Percentiles rank a stretch among this genome's conserved stretches.
Evolutionary conservation across 2,888 invertebrate genomes (phyloP).

Genomic region (Oscheius sp.): DNA sequence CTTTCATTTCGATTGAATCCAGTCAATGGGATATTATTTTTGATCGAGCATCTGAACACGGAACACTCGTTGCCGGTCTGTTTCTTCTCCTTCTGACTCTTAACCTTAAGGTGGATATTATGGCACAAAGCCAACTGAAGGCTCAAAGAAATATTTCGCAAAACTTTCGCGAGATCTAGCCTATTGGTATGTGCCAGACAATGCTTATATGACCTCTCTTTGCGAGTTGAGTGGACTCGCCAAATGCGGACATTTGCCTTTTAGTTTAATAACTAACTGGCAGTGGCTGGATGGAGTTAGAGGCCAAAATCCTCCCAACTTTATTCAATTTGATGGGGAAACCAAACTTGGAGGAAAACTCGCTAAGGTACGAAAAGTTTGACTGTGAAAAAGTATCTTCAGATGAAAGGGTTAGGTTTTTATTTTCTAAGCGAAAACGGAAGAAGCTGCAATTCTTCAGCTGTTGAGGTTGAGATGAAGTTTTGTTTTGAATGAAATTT

Average conservation of each 20-base stretch:
- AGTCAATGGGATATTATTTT: slow-evolving; percentile 56
- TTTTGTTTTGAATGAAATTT: neutral
- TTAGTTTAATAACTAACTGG: slow-evolving; percentile 66
- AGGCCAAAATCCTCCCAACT: slow-evolving; percentile 43
- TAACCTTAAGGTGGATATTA: slow-evolving; percentile 63
- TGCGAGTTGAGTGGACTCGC: slow-evolving; percentile 50
- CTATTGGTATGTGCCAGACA: slow-evolving; percentile 66
- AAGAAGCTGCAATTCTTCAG: slow-evolving; percentile 38
- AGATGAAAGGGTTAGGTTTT: slow-evolving; percentile 64
- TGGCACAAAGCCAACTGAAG: slow-evolving; percentile 46
- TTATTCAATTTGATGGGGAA: slow-evolving; percentile 69
- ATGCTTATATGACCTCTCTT: slow-evolving; percentile 67
- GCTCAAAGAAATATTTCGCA: slow-evolving; percentile 53
- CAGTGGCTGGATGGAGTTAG: slow-evolving; percentile 58
- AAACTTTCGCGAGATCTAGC: slow-evolving; percentile 57
- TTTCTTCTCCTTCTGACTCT: neutral
- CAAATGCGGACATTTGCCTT: slow-evolving; percentile 45
- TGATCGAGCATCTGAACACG: slow-evolving; percentile 59
- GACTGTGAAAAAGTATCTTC: slow-evolving; percentile 2
- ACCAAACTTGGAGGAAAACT: slow-evolving; percentile 60
- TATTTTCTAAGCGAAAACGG: slow-evolving; percentile 56
- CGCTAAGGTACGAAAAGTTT: slow-evolving; percentile 36
- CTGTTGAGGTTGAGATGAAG: slow-evolving; percentile 32
- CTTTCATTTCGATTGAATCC: slow-evolving; percentile 36
- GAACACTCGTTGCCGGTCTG: slow-evolving; percentile 60